Conservation (phyloP, 2,113 vertebrate genomes). For the Hipposideros armiger region DNA sequence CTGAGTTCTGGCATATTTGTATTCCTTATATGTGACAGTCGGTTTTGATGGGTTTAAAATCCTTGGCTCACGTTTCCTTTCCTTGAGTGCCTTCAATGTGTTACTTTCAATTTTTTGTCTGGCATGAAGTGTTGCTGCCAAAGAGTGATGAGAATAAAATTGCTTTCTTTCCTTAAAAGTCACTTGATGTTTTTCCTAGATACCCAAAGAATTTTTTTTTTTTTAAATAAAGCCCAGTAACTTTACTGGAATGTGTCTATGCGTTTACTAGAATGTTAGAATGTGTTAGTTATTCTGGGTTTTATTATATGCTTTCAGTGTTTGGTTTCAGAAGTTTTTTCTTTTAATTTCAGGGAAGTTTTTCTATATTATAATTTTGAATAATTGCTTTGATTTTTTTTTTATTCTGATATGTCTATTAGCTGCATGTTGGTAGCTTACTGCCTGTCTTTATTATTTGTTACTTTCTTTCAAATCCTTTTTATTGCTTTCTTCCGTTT, state of each 20-base stretch:
- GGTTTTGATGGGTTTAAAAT: not conserved
- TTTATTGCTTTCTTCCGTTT: not conserved
- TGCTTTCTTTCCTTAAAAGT: not conserved
- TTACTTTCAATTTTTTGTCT: not conserved
- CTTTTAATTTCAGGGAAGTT: not conserved
- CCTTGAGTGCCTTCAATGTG: not conserved
- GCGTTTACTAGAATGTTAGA: not conserved
- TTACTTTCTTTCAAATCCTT: not conserved
- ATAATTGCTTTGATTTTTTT: not conserved
- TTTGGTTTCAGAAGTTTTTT: not conserved
- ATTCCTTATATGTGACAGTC: not conserved
- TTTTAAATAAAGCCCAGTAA: not conserved
- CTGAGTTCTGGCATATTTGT: not conserved
- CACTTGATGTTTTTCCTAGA: not conserved
- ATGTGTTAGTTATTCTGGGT: not conserved
- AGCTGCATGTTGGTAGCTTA: not conserved
- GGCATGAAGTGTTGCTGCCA: not conserved
- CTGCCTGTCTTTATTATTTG: not conserved
- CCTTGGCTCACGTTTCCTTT: not conserved
- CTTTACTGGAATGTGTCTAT: not conserved
- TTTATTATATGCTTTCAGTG: not conserved
- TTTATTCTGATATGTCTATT: not conserved
- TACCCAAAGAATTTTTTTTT: not conserved
- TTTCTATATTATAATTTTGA: conserved; percentile 17
- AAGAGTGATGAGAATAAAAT: not conserved